Conservation (phyloP, 2,888 invertebrate species). For the Melanotus villosus region DNA sequence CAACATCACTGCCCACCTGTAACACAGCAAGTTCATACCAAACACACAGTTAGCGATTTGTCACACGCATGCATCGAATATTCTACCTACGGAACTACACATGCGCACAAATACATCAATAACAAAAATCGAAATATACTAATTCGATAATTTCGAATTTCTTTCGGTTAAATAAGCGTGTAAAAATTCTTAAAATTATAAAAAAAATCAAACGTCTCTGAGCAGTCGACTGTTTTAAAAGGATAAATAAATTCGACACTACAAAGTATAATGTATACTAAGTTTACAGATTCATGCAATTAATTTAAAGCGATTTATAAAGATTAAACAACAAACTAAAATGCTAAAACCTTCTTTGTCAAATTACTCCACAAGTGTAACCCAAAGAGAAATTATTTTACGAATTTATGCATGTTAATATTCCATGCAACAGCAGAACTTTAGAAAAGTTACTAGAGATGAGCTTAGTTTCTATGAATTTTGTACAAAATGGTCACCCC, state of each 20-base stretch:
- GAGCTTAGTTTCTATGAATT: no score
- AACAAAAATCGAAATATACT: neutral
- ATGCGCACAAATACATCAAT: conserved; percentile 8
- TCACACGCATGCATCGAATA: conserved; percentile 39
- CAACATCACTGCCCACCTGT: conserved; percentile 58
- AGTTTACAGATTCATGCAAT: neutral
- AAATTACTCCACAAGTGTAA: conserved; percentile 46
- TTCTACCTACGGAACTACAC: conserved; percentile 6
- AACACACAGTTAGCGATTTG: conserved; percentile 50
- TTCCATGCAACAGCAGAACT: neutral
- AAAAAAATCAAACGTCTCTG: neutral
- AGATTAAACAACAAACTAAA: neutral
- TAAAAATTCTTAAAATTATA: neutral
- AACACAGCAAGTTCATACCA: conserved; percentile 56
- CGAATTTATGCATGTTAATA: neutral
- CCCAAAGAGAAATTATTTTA: conserved; percentile 3
- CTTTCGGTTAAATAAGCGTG: neutral
- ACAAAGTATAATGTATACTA: no score
- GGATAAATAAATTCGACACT: neutral
- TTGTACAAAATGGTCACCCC: no score
- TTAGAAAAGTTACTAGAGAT: conserved; percentile 4
- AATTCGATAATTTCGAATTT: neutral
- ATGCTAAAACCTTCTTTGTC: neutral
- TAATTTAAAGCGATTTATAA: neutral
- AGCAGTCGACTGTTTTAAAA: neutral